Evolutionary conservation across 1,140 invertebrate genomes (phyloP).

Genomic region (Aethina tumida): DNA sequence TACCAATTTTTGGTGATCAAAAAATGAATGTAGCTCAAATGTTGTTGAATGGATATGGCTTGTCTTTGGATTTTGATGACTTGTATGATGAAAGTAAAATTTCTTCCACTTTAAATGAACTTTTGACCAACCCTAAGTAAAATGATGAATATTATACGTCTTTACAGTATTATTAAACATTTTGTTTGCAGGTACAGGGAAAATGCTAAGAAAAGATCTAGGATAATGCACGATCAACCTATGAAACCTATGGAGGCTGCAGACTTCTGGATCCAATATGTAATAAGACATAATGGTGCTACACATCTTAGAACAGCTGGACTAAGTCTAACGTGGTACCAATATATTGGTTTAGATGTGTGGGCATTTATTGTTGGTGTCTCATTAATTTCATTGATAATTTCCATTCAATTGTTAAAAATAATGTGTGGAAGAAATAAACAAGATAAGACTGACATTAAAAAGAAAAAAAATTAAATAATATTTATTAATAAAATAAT

Average conservation of each 20-base stretch:
- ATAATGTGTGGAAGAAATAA: no score
- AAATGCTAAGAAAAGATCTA: slow-evolving; percentile 14
- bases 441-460: no score
- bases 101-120: slow-evolving; percentile 13
- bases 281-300: slow-evolving; percentile 28
- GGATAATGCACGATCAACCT: slow-evolving; percentile 16
- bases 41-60: slow-evolving; percentile 41
- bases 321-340: background rate
- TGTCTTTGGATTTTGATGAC: slow-evolving; percentile 26
- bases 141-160: slow-evolving; percentile 1
- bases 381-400: no score
- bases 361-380: background rate
- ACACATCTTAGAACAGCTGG: slow-evolving; percentile 7
- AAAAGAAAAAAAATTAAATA: no score
- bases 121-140: slow-evolving; percentile 9
- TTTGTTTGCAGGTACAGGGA: slow-evolving; percentile 16
- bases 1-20: slow-evolving; percentile 60
- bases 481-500: no score
- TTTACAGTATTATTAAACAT: slow-evolving; percentile 1
- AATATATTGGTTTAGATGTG: slow-evolving; percentile 4
- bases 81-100: slow-evolving; percentile 25
- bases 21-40: slow-evolving; percentile 43
- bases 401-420: no score
- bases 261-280: slow-evolving; percentile 33
- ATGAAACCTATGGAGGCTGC: slow-evolving; percentile 27